A percentile compares a stretch with the other conserved stretches of the same genome.
These are phyloP conservation scores for Atethmia centrago DNA, from an alignment of 2,888 invertebrate species.

Conservation along the genomic window DNA sequence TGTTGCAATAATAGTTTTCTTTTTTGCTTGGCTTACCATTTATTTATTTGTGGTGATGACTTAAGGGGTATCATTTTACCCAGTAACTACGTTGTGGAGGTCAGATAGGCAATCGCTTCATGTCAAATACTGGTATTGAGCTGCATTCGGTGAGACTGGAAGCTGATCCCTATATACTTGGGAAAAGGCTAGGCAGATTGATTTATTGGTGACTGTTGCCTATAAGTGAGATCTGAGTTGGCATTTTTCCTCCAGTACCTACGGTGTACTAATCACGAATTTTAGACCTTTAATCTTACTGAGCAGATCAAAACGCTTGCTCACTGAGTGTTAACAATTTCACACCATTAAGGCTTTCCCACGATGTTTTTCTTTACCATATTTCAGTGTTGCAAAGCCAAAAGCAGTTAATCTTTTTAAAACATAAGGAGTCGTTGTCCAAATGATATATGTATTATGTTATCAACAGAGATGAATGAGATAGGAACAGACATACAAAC, in stretches of 20 bases:
- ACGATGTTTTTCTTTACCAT: slow-evolving; percentile 16
- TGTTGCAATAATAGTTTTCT: background rate
- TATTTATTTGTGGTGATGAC: no score
- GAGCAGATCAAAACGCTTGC: background rate
- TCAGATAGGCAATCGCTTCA: no score
- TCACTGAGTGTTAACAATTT: background rate
- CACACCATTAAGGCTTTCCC: background rate
- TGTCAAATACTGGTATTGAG: no score
- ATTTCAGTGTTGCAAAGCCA: slow-evolving; percentile 11
- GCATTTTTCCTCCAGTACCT: no score
- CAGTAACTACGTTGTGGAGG: no score
- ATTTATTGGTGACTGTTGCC: no score
- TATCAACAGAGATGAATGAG: slow-evolving; percentile 51
- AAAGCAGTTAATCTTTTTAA: slow-evolving; percentile 37
- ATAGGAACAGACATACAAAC: slow-evolving; percentile 29
- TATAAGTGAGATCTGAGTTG: no score
- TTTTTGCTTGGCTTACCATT: background rate
- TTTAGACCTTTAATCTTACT: background rate
- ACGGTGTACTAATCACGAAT: background rate
- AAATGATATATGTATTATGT: slow-evolving; percentile 47
- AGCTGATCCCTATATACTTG: no score
- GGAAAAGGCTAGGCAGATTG: no score
- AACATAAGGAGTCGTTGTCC: slow-evolving; percentile 30
- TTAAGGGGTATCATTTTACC: no score
- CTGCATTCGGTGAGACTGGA: no score